Evolutionary conservation across 2,113 vertebrate species (phyloP).

Genomic region (Scatophagus argus): DNA sequence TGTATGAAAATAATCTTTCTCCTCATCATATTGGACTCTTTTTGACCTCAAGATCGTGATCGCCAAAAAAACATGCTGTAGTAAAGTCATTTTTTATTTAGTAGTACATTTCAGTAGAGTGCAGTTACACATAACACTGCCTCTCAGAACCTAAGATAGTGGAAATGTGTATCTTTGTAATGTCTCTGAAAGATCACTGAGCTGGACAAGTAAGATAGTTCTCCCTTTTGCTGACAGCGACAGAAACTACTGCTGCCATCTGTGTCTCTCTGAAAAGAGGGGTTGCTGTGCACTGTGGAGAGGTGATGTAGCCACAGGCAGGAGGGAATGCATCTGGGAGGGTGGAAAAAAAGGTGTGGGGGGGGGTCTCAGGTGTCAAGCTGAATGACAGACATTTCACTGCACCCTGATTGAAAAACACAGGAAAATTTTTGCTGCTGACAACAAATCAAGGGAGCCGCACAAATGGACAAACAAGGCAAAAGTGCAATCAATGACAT

Average conservation of each 20-base stretch:
- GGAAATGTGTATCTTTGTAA: background rate
- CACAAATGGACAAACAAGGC: conserved; percentile 19
- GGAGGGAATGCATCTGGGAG: conserved; percentile 27
- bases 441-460: conserved; percentile 29
- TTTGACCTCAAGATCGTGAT: conserved; percentile 1
- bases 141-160: conserved; percentile 11
- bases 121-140: conserved; percentile 15
- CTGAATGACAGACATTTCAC: conserved; percentile 31
- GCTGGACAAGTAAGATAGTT: conserved; percentile 29
- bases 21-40: background rate
- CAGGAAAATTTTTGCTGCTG: conserved; percentile 26
- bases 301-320: background rate
- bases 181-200: conserved; percentile 12
- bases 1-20: background rate
- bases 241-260: conserved; percentile 19
- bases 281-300: background rate
- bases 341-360: background rate
- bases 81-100: conserved; percentile 8
- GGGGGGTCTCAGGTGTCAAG: conserved; percentile 24
- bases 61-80: background rate
- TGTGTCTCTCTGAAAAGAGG: conserved; percentile 18
- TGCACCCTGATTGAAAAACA: conserved; percentile 14
- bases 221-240: conserved; percentile 16
- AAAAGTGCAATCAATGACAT: conserved; percentile 22
- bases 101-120: conserved; percentile 5